Base-by-base conservation (phyloP, 2,888 invertebrate genomes). In the Eilema depressum region DNA sequence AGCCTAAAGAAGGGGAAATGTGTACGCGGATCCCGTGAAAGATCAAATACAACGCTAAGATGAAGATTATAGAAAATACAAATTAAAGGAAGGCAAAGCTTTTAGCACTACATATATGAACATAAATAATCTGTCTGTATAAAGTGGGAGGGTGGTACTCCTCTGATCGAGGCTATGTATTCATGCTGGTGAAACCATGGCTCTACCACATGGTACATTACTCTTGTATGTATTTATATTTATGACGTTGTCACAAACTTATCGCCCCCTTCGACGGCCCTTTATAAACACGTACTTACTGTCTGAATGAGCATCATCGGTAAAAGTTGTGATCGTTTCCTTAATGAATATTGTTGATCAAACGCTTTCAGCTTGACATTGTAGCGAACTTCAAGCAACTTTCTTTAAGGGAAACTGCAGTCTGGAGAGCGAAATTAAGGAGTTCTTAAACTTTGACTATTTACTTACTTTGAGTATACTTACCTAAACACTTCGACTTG, bases 291-390 rank as follows among this genome's bases (percentile, higher is more conserved):
- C n/a, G 23, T 17, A n/a, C 14, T 17, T 59, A 59, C 28, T 59
- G 26, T 25, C 23, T 28, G 59, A 1, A 26, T 28, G 7, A 59
- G 28, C 17, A 28, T 59, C 28, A 26, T 28, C 14, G 25, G 59
- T 59, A 17, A 61, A 61, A 61, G 61, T 61, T 61, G 11, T 30
- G 61, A 61, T 33, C n/a, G 57, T 59, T 25, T 61, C 11, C n/a
- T 28, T 33, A 41, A 61, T 56, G 68, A 59, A 33, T 28, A 63
- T 60, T 26, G 26, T 66, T 66, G 28, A 62, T 62, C 26, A 17
- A 63, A 56, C n/a, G 33, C 61, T 61, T 61, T 61, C n/a, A 33
- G 33, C 23, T 61, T 33, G 61, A 33, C 61, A 61, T 33, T 61
- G 28, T 61, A 61, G n/a, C 61, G n/a, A 61, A 61, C 20, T 61